Evolutionary conservation across 2,113 vertebrate genomes (phyloP), one percentile per base, ranked within the genome.

Genomic region (Ammodytes marinus): DNA sequence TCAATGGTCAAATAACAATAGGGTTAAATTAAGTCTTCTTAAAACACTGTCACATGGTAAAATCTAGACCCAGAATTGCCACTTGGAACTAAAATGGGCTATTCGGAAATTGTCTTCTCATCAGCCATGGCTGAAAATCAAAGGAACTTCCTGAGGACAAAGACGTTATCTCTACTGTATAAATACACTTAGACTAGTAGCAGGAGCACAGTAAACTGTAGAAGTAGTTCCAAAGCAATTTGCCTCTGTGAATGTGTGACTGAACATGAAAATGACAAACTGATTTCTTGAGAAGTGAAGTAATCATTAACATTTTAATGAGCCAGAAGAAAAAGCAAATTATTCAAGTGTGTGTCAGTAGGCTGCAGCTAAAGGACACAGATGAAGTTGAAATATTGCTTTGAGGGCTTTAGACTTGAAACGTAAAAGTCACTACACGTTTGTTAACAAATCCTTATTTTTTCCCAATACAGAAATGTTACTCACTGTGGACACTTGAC

Each of bases 221-320:
- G 8, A 14, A 39, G 19, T 8, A 10, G 15, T 52, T 45, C 19
- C 19, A 27, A 64, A 19, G 12, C 37, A 11, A 69, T 27, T 64
- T 45, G 4, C 12, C 7, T 58, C 57, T 37, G 6, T 40, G 49
- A 53, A 45, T 43, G 11, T 45, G 45, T 74, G 37, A 5, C 42
- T 19, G 4, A 13, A 13, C 45, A 55, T 49, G 13, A 66, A 46
- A 19, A 55, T 42, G 39, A 59, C 11, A 64, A 57, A 12, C 27
- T 27, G 27, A 59, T n/a, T 65, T 35, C 6, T 57, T 17, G 5
- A 27, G 10, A 69, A 12, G n/a, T 15, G 1, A 69, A 12, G 12
- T 37, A 69, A 57, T 19, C 11, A 74, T 72, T 66, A 52, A 70
- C 58, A 50, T 47, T n/a, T 49, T 8, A 37, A n/a, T 69, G 50